Conservation (phyloP, 2,888 invertebrate species). For the Tiphia femorata region DNA sequence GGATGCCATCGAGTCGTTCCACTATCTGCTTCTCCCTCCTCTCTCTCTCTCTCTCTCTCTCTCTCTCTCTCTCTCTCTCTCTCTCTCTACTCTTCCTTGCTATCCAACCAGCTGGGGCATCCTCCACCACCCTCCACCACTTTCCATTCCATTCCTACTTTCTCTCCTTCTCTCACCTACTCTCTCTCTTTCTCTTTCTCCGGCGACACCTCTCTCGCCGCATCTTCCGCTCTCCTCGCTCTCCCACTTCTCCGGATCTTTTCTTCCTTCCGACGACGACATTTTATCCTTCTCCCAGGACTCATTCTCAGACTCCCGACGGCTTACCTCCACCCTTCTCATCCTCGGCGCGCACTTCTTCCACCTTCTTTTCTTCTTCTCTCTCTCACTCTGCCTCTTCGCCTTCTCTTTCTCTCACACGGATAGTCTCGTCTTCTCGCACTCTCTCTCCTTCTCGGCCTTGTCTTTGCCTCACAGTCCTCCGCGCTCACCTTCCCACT, state of each 20-base stretch:
- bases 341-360: not conserved
- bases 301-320: constrained; percentile 43
- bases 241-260: constrained; percentile 13
- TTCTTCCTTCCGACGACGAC: constrained; percentile 36
- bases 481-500: not conserved
- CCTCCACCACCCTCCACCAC: constrained; percentile 22
- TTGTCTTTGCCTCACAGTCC: constrained; percentile 27
- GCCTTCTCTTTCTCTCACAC: too few relatives aligned
- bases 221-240: constrained; percentile 4
- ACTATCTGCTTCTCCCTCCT: constrained; percentile 19
- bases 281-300: constrained; percentile 36
- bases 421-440: too few relatives aligned
- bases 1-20: constrained; percentile 52
- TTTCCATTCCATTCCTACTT: not conserved
- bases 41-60: constrained; percentile 8
- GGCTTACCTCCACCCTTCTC: constrained; percentile 28
- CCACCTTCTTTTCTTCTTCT: too few relatives aligned
- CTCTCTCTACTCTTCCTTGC: constrained; percentile 22
- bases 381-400: too few relatives aligned
- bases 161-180: not conserved
- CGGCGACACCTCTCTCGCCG: not conserved
- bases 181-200: constrained; percentile 26
- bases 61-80: constrained; percentile 10
- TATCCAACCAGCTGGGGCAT: too few relatives aligned
- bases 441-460: too few relatives aligned